phyloP scores from a whole-genome alignment of 2,113 vertebrate genomes.

The Trogon melanurus region DNA sequence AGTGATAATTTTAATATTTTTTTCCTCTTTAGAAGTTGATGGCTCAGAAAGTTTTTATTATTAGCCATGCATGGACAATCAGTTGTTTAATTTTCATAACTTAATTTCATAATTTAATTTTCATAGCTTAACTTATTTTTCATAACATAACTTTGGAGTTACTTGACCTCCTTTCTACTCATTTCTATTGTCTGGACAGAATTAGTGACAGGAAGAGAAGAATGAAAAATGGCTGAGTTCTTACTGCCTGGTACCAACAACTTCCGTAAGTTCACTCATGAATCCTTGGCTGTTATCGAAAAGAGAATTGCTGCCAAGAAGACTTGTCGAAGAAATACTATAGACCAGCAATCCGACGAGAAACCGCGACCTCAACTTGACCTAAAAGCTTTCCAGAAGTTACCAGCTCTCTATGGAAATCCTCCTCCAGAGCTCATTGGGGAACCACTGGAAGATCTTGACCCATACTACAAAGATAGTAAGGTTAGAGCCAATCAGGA shows the following conservation, averaged over 20 bases:
- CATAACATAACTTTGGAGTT: background rate
- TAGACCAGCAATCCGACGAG: slow-evolving; percentile 64
- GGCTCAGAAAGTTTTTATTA: background rate
- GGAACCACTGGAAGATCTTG: slow-evolving; percentile 92
- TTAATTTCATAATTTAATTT: background rate
- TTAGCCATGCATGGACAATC: background rate
- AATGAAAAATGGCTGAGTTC: slow-evolving; percentile 95
- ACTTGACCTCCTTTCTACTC: background rate
- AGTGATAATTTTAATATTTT: background rate
- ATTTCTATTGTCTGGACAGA: slow-evolving; percentile 70
- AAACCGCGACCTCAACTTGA: slow-evolving; percentile 81
- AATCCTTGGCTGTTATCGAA: slow-evolving; percentile 90
- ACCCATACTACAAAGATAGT: slow-evolving; percentile 89
- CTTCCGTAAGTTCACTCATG: slow-evolving; percentile 89
- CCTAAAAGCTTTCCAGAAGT: slow-evolving; percentile 89
- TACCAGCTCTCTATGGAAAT: slow-evolving; percentile 92
- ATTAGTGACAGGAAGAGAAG: slow-evolving; percentile 79
- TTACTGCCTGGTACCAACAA: slow-evolving; percentile 84
- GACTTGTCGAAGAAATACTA: background rate
- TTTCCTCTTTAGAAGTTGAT: background rate
- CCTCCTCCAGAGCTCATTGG: slow-evolving; percentile 88
- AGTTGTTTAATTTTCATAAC: background rate
- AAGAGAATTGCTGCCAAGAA: slow-evolving; percentile 81
- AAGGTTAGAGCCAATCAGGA: slow-evolving; percentile 76
- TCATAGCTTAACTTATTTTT: background rate